Conservation (phyloP, 2,888 invertebrate species). For the Pachycephus smyrnensis region DNA sequence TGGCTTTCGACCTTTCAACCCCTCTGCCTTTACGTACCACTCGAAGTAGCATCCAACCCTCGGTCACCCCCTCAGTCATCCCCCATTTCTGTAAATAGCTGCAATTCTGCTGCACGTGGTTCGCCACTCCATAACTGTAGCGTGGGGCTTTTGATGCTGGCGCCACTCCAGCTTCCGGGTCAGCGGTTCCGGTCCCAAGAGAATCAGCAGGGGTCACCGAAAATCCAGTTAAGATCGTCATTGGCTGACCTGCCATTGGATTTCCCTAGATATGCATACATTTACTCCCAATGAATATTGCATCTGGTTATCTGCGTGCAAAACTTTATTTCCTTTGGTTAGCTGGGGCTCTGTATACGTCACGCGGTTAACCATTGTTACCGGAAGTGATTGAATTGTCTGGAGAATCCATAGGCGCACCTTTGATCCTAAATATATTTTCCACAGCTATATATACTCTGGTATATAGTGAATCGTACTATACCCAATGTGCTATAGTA, state of each 20-base stretch:
- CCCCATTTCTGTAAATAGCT: constrained; percentile 34
- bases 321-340: background rate
- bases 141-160: constrained; percentile 25
- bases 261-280: background rate
- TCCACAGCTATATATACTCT: background rate
- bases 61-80: background rate
- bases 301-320: background rate
- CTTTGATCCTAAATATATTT: background rate
- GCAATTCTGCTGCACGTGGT: constrained; percentile 19
- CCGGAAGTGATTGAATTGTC: background rate
- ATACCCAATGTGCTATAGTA: background rate
- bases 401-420: background rate
- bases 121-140: constrained; percentile 19
- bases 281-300: background rate
- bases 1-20: background rate
- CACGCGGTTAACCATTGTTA: background rate
- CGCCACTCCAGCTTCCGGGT: constrained; percentile 34
- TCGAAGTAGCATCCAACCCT: background rate
- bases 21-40: background rate
- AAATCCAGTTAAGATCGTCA: background rate
- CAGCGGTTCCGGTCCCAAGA: constrained; percentile 28
- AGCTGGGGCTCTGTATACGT: background rate
- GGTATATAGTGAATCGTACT: background rate
- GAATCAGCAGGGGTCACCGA: background rate
- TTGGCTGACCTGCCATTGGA: background rate